phyloP scores from a whole-genome alignment of 2,888 invertebrate species.

The Scaptomyza cyrtandrae region DNA sequence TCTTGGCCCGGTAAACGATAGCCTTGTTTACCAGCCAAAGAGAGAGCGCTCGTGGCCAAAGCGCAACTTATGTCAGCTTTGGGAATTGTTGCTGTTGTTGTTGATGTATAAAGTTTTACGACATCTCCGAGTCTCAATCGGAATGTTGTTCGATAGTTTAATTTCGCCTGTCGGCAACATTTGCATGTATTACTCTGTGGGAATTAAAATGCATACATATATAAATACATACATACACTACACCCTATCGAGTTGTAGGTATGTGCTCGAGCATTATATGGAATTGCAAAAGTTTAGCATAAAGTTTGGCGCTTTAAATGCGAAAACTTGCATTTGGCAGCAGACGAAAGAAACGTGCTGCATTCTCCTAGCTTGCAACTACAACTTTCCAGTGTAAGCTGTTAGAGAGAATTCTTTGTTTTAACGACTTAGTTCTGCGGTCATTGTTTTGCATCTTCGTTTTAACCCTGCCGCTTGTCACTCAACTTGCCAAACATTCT shows the following conservation, averaged over 20 bases:
- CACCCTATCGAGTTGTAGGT: constrained; percentile 26
- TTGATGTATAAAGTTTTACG: constrained; percentile 70
- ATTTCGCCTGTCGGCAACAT: constrained; percentile 55
- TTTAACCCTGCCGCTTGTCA: constrained; percentile 15
- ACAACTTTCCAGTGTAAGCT: constrained; percentile 59
- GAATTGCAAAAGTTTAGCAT: constrained; percentile 72
- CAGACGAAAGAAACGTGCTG: constrained; percentile 52
- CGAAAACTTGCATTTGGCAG: constrained; percentile 69
- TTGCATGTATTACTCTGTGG: constrained; percentile 62
- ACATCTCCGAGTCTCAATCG: constrained; percentile 46
- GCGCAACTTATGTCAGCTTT: constrained; percentile 5
- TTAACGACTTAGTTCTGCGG: constrained; percentile 74
- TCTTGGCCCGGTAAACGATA: constrained; percentile 50
- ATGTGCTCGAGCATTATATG: constrained; percentile 27
- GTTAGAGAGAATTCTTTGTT: constrained; percentile 62
- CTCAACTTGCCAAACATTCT: constrained; percentile 18
- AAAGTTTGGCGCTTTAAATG: constrained; percentile 75
- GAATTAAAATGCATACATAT: constrained; percentile 64
- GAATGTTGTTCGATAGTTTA: constrained; percentile 63
- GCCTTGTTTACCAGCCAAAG: constrained; percentile 59
- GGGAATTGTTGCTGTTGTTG: constrained; percentile 28
- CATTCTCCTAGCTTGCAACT: constrained; percentile 39
- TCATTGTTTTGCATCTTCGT: constrained; percentile 20
- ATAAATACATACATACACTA: background rate
- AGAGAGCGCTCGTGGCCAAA: constrained; percentile 14